Conservation (phyloP, 2,888 invertebrate genomes). For the Caenorhabditis virilis region DNA sequence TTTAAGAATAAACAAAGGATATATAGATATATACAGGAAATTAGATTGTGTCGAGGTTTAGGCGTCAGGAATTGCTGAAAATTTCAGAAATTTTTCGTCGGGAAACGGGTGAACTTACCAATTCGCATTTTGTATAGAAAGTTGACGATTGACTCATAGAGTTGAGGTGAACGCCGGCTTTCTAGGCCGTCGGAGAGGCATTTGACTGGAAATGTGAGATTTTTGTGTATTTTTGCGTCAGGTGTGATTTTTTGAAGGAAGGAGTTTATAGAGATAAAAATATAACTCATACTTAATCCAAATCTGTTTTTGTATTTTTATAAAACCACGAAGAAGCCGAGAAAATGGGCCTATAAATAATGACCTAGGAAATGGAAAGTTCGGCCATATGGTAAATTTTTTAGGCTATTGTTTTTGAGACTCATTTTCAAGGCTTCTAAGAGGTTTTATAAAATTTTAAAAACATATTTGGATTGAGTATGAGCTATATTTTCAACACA, state of each 20-base stretch:
- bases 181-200: slow-evolving; percentile 31
- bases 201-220: slow-evolving; percentile 27
- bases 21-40: too few species aligned
- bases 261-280: too few species aligned
- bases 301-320: neutral
- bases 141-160: slow-evolving; percentile 37
- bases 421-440: too few species aligned
- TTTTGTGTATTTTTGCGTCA: neutral
- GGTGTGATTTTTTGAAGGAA: neutral
- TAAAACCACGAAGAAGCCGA: neutral
- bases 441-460: too few species aligned
- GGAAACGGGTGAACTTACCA: too few species aligned
- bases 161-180: slow-evolving; percentile 17
- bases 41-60: too few species aligned
- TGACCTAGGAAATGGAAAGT: neutral
- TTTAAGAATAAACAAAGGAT: too few species aligned
- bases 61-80: slow-evolving; percentile 1
- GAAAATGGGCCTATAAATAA: neutral
- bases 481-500: too few species aligned
- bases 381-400: neutral
- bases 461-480: too few species aligned
- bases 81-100: too few species aligned
- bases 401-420: neutral
- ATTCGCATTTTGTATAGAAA: slow-evolving; percentile 39
- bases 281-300: too few species aligned